Evolutionary conservation across 2,888 invertebrate genomes (phyloP).

Genomic region (Leucophenga maculata): DNA sequence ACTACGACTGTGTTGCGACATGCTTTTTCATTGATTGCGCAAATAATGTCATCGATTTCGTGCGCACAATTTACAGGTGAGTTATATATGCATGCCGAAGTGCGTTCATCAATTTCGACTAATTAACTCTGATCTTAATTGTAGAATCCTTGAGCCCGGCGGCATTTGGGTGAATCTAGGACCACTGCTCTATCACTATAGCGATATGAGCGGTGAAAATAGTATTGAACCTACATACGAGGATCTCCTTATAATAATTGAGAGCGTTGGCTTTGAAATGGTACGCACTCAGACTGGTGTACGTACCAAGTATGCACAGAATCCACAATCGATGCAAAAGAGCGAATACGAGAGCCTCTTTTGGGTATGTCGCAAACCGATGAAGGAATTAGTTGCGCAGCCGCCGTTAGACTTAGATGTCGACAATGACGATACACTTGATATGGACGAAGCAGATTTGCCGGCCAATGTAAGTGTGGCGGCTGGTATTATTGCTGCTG

Average conservation of each 20-base stretch:
- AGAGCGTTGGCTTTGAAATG: conserved; percentile 86
- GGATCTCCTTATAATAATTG: conserved; percentile 83
- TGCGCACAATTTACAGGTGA: conserved; percentile 88
- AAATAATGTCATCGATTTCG: conserved; percentile 94
- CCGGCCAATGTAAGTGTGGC: too few relatives aligned
- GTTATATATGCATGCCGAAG: not conserved
- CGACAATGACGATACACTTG: too few relatives aligned
- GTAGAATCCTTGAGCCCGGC: conserved; percentile 86
- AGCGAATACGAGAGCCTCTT: conserved; percentile 94
- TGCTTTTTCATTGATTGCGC: conserved; percentile 99
- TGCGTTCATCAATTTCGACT: not conserved
- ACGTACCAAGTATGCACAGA: conserved; percentile 92
- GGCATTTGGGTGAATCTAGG: conserved; percentile 93
- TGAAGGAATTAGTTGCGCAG: not conserved
- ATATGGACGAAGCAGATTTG: too few relatives aligned
- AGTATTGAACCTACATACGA: conserved; percentile 96
- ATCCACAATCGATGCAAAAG: conserved; percentile 92
- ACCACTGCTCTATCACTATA: conserved; percentile 92
- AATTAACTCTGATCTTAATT: conserved; percentile 12
- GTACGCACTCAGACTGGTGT: conserved; percentile 81
- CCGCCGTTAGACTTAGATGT: not conserved
- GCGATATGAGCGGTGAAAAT: conserved; percentile 87
- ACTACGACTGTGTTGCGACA: conserved; percentile 91
- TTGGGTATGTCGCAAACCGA: conserved; percentile 90
- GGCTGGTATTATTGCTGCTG: too few relatives aligned